Evolutionary conservation across 2,888 invertebrate species (phyloP), one percentile per base, ranked within the genome.

Genomic region (Dasypogon diadema): DNA sequence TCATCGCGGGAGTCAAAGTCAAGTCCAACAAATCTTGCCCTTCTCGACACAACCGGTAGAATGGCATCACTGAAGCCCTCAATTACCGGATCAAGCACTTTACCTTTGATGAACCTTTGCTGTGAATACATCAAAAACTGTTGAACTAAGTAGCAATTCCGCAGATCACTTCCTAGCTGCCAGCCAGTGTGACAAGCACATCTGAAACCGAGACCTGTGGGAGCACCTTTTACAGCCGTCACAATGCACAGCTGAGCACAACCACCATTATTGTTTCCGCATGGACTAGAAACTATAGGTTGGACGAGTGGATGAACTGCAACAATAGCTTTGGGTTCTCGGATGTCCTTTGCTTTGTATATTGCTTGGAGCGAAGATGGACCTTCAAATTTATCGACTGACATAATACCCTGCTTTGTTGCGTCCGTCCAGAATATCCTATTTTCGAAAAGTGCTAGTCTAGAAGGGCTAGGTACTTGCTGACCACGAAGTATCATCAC

Each of bases 51-150:
- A 0, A 98, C 95, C 0, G 99, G 99, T 34, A 96, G 87, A 74
- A 99, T 98, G 4, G 98, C 98, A 83, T 99, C 98, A 81, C 94
- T 95, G 84, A 98, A 96, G 0, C 96, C 94, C 84, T 95, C 93
- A 73, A 93, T 92, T 0, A 95, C 93, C 0, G 97, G 96, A 82
- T 96, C 90, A 34, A 96, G 84, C 0, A 97, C 94, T 84, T 94
- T 94, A 42, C 98, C 98, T 83, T 98, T 96, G 80, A 99, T 97
- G 82, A 97, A 97, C 79, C 97, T 91, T 84, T 97, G 97, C 82
- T 97, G 97, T 0, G 97, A 97, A 83, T 97, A 98, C 91, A 98
- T 94, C 1, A 98, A 89, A 85, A 98, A 98, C 82, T 97, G 95
- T 21, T 91, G 90, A 0, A 97, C 93, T 70, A 92, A 84, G 81